Percentiles rank a stretch among this genome's conserved stretches.
Evolutionary conservation across 2,888 invertebrate genomes (phyloP).

Genomic region (Seira sanloemensis): DNA sequence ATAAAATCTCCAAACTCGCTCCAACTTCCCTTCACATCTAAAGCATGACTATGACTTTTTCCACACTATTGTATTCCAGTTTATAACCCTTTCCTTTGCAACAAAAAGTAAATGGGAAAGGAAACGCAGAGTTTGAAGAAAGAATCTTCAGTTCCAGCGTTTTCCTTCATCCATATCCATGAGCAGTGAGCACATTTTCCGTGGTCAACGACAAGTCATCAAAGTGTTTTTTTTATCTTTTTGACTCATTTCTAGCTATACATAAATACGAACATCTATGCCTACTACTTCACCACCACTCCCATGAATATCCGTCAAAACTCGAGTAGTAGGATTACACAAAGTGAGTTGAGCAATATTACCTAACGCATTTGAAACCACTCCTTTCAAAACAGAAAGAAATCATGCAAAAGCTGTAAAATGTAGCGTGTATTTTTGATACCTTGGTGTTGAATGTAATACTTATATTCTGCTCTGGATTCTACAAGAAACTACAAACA

Average conservation of each 20-base stretch:
- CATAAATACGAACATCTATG: constrained; percentile 20
- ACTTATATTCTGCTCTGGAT: background rate
- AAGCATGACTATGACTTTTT: constrained; percentile 1
- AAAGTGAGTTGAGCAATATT: no score
- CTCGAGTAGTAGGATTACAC: constrained; percentile 41
- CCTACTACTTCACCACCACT: constrained; percentile 21
- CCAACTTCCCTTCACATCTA: background rate
- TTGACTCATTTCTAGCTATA: constrained; percentile 30
- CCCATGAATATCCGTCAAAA: constrained; percentile 46
- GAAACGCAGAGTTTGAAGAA: constrained; percentile 2
- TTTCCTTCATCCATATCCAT: background rate
- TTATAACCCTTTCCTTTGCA: constrained; percentile 22
- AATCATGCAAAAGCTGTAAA: background rate
- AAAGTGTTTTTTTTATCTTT: constrained; percentile 52
- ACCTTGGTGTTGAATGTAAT: background rate
- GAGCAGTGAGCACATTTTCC: background rate
- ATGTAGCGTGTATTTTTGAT: background rate
- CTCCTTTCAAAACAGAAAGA: no score
- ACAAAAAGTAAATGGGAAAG: no score
- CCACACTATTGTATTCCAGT: no score
- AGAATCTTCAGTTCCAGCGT: background rate
- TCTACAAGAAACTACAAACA: background rate
- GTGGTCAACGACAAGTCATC: constrained; percentile 26
- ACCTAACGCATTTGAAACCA: no score
- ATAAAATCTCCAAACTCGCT: background rate